phyloP scores from a whole-genome alignment of 2,113 vertebrate genomes.

The Nothocercus julius region DNA sequence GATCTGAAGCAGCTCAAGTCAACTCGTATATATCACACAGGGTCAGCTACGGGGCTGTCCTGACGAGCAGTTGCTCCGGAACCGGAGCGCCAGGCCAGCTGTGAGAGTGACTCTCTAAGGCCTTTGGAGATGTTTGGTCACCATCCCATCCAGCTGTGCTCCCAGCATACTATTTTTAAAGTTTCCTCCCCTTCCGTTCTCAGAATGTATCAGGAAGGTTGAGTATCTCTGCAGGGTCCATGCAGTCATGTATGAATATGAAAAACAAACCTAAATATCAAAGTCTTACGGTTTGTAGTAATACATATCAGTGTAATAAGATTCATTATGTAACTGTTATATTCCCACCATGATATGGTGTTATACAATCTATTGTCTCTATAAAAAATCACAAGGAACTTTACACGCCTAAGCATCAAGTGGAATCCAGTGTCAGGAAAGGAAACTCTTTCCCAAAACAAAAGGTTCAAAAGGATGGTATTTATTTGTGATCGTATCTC shows the following conservation, averaged over 20 bases:
- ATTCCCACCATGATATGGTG: not conserved
- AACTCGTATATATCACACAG: not conserved
- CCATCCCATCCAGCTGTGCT: constrained; percentile 16
- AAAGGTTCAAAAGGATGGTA: not conserved
- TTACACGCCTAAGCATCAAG: not conserved
- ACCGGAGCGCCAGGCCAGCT: not conserved
- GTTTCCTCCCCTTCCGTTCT: not conserved
- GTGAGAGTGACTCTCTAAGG: constrained; percentile 4
- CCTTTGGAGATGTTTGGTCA: not conserved
- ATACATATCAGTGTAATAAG: not conserved
- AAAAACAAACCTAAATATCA: not conserved
- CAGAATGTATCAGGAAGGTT: not conserved
- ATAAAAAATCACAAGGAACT: not conserved
- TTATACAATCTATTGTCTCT: not conserved
- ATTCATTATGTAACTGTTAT: not conserved
- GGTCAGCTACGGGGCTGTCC: not conserved
- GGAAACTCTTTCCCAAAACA: not conserved
- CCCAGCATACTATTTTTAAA: constrained; percentile 25
- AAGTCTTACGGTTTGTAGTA: not conserved
- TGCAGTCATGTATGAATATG: not conserved
- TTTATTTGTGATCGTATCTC: not conserved
- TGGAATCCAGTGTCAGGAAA: not conserved
- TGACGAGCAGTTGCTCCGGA: not conserved
- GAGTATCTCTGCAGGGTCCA: not conserved
- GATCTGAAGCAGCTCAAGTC: not conserved